Base-by-base conservation (phyloP, 2,113 vertebrate species). In the Dermatemys mawii region DNA sequence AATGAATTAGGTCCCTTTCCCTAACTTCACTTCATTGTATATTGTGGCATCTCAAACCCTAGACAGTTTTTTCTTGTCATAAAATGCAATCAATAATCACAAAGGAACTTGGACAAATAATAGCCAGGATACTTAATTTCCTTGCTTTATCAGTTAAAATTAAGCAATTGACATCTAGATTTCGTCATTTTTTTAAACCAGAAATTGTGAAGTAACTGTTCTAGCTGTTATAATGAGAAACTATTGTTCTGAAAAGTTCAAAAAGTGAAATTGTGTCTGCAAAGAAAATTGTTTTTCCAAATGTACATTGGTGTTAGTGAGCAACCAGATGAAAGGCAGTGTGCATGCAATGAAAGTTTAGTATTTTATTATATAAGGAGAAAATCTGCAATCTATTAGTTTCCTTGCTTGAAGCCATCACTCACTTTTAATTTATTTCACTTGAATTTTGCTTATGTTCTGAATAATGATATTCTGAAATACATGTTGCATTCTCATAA, bases 201-300 rank as follows among this genome's bases (percentile, higher is more conserved):
- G 10, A 7, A 70, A 51, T 55, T 5, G 5, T 27, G 22, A 11
- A 5, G 1, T 22, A 32, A 4, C 16, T 75, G 53, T 0, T 75
- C 53, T 88, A 2, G 73, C 11, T 82, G n/a, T 13, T 93, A 17
- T 51, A 81, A 5, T 55, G 3, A 89, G 35, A n/a, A 67, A 12
- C 12, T 94, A 29, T 76, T 84, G 26, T 90, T 89, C 89, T 93
- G 29, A 19, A 44, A 87, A 78, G 32, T 90, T 90, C 73, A 16
- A 70, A 1, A 84, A 86, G 53, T 84, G 75, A 27, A 2, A 78
- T 93, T 93, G 93, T 93, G 92, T 79, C 51, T 87, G 14, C 46
- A 60, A 29, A 48, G 46, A 73, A 67, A 38, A 73, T 73, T 8
- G 44, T 55, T 88, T 90, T 91, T 73, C 50, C n/a, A 38, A 70